Evolutionary conservation across 2,797 vertebrate genomes (phyloP).

Genomic region (Chiloscyllium punctatum): DNA sequence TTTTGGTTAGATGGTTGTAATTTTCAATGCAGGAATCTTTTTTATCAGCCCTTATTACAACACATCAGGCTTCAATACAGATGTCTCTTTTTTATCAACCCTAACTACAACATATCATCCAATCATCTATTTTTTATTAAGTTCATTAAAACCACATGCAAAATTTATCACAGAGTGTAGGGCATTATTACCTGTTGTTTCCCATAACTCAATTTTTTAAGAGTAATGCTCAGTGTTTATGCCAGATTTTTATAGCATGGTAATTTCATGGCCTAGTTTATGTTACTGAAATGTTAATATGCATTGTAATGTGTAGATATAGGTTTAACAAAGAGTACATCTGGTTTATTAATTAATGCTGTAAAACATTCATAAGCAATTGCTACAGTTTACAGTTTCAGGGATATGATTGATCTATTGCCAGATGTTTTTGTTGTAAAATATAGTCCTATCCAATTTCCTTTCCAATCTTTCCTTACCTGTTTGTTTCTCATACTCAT

Average conservation of each 20-base stretch:
- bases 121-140: slow-evolving; percentile 35
- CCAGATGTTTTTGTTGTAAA: neutral
- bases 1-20: neutral
- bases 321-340: neutral
- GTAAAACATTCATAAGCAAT: slow-evolving; percentile 33
- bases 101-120: slow-evolving; percentile 31
- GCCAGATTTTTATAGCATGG: slow-evolving; percentile 16
- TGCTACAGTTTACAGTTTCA: slow-evolving; percentile 17
- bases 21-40: neutral
- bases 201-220: slow-evolving; percentile 23
- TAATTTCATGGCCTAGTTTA: slow-evolving; percentile 30
- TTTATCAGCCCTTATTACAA: slow-evolving; percentile 6
- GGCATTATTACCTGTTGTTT: slow-evolving; percentile 36
- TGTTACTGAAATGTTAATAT: slow-evolving; percentile 14
- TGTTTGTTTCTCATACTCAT: slow-evolving; percentile 14
- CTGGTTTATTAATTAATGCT: slow-evolving; percentile 31
- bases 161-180: slow-evolving; percentile 32
- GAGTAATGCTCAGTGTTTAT: slow-evolving; percentile 13
- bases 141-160: slow-evolving; percentile 37
- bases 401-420: neutral
- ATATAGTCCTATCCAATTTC: neutral
- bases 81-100: slow-evolving; percentile 21
- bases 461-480: slow-evolving; percentile 4
- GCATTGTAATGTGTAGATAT: slow-evolving; percentile 1
- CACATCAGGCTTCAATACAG: neutral